Evolutionary conservation across 2,797 vertebrate species (phyloP).

Genomic region (Schizopygopsis malacanthus): DNA sequence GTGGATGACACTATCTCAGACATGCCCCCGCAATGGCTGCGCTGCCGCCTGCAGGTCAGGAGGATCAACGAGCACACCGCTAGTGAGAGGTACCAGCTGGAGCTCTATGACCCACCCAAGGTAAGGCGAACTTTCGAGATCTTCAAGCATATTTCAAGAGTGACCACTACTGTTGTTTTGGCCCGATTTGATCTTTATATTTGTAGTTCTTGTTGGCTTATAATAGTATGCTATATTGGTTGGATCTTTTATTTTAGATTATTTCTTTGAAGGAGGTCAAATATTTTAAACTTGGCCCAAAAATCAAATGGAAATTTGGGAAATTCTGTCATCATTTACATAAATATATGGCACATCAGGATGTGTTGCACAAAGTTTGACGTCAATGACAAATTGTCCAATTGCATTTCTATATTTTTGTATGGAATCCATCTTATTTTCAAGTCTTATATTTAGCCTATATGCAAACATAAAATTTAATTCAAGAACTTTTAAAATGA

Average conservation of each 20-base stretch:
- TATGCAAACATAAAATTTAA: not conserved
- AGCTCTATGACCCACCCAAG: constrained; percentile 97
- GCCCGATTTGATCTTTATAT: not conserved
- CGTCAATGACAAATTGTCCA: not conserved
- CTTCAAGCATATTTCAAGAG: not conserved
- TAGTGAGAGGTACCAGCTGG: constrained; percentile 80
- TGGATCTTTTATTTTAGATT: not conserved
- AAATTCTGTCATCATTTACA: not conserved
- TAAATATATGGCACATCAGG: not conserved
- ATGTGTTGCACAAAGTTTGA: not conserved
- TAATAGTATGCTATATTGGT: not conserved
- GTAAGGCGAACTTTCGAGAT: constrained; percentile 72
- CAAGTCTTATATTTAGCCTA: not conserved
- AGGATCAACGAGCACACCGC: constrained; percentile 69
- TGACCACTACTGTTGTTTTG: not conserved
- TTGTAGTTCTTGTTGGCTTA: not conserved
- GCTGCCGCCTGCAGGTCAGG: constrained; percentile 90
- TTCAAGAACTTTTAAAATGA: too few relatives aligned
- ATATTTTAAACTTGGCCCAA: too few relatives aligned
- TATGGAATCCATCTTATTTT: not conserved
- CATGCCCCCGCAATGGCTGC: constrained; percentile 87
- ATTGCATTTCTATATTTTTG: too few relatives aligned
- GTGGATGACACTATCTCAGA: constrained; percentile 92
- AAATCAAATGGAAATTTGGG: not conserved
- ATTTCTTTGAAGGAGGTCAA: not conserved